Conservation (phyloP, 2,888 invertebrate genomes). For the Cataglyphis cursor region DNA sequence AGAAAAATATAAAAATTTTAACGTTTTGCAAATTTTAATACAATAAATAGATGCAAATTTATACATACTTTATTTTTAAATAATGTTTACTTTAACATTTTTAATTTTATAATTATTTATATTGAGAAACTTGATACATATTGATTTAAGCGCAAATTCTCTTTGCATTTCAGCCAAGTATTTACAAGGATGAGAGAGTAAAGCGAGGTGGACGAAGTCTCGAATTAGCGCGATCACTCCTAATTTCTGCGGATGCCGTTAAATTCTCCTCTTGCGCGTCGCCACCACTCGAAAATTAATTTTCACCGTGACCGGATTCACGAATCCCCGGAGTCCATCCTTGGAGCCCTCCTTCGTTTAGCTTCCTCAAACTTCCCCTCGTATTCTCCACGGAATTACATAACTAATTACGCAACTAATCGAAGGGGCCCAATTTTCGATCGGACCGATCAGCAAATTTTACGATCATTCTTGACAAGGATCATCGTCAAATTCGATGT, state of each 20-base stretch:
- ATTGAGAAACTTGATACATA: background rate
- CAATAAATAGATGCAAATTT: conserved; percentile 1
- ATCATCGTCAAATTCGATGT: background rate
- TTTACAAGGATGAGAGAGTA: background rate
- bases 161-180: background rate
- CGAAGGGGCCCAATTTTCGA: conserved; percentile 34
- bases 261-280: conserved; percentile 46
- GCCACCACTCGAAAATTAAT: conserved; percentile 64
- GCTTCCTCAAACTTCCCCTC: conserved; percentile 30
- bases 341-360: conserved; percentile 52
- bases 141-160: background rate
- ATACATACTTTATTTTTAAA: background rate
- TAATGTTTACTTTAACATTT: background rate
- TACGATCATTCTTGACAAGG: background rate
- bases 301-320: conserved; percentile 70
- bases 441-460: conserved; percentile 22
- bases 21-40: background rate
- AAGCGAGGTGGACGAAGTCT: conserved; percentile 16
- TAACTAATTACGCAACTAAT: conserved; percentile 57
- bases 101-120: background rate
- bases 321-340: conserved; percentile 54
- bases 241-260: conserved; percentile 52
- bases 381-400: conserved; percentile 55
- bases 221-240: conserved; percentile 47
- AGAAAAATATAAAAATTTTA: background rate